These are phyloP conservation scores for Kryptolebias marmoratus DNA, from an alignment of 2,113 vertebrate species.

Conservation along the genomic window DNA sequence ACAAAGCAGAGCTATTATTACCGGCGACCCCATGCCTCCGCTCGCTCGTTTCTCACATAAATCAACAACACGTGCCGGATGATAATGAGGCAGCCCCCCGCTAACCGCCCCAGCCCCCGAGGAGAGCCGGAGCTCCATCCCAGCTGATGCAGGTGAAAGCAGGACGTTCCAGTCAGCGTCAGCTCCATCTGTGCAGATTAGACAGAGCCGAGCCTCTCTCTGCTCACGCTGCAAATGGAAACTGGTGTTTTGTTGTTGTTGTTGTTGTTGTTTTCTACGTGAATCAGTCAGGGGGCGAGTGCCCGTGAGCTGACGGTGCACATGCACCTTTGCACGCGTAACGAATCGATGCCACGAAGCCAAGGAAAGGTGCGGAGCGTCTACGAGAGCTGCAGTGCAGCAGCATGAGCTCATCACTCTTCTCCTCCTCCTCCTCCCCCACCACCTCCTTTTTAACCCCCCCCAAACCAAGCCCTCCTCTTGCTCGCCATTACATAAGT, in stretches of 20 bases:
- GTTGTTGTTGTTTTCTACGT: too few species aligned
- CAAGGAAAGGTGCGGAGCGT: constrained; percentile 56
- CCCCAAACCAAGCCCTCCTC: constrained; percentile 34
- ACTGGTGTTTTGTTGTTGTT: too few species aligned
- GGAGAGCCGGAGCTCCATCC: constrained; percentile 2
- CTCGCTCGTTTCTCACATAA: constrained; percentile 33
- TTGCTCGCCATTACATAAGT: constrained; percentile 76
- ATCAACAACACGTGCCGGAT: constrained; percentile 46
- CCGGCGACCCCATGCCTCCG: constrained; percentile 11
- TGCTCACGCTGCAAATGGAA: too few species aligned
- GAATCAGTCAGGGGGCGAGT: neutral
- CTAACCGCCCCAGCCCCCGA: constrained; percentile 1
- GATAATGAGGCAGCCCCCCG: constrained; percentile 26
- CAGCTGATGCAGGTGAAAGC: too few species aligned
- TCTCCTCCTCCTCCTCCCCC: constrained; percentile 32
- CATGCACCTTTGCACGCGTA: constrained; percentile 21
- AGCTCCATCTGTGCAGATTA: too few species aligned
- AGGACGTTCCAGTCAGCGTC: too few species aligned
- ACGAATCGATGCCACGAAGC: constrained; percentile 21
- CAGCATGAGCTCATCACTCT: constrained; percentile 80
- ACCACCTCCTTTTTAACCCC: constrained; percentile 24
- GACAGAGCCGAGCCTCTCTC: too few species aligned
- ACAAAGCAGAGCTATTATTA: constrained; percentile 29
- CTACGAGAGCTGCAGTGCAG: constrained; percentile 76
- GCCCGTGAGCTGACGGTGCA: neutral